Conservation (phyloP, 2,888 invertebrate genomes). For the Boloria euphrosyne region DNA sequence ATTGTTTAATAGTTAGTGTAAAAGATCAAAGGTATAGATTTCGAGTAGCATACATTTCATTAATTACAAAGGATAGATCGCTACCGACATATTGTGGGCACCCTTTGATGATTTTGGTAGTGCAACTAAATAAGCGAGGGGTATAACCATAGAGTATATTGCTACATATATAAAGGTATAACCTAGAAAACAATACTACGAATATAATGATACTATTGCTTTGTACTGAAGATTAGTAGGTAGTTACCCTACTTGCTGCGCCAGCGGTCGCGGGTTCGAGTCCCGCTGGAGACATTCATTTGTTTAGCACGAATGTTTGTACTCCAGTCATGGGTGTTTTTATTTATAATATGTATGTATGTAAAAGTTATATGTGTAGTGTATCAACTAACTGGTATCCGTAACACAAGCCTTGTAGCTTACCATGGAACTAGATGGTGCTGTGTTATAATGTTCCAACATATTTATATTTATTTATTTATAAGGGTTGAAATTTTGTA, state of each 20-base stretch:
- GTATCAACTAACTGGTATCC: too few species aligned
- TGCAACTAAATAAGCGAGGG: neutral
- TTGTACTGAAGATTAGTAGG: too few species aligned
- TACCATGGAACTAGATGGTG: neutral
- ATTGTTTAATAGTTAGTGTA: neutral
- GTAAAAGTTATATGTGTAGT: too few species aligned
- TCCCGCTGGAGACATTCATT: too few species aligned
- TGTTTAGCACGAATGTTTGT: too few species aligned
- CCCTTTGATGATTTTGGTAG: constrained; percentile 5
- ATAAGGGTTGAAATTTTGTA: too few species aligned
- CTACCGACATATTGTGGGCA: constrained; percentile 7
- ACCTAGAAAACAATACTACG: neutral
- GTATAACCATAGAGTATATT: too few species aligned
- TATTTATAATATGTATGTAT: too few species aligned
- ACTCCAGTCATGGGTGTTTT: too few species aligned
- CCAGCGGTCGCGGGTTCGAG: too few species aligned
- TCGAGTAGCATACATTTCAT: constrained; percentile 1
- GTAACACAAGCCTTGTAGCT: too few species aligned
- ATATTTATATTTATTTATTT: neutral
- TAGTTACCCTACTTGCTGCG: neutral
- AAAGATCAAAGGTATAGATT: constrained; percentile 3
- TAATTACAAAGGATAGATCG: constrained; percentile 13
- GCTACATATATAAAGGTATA: too few species aligned
- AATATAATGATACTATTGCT: neutral
- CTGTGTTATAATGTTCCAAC: neutral